Conservation (phyloP, 2,888 invertebrate species). For the Nemurella pictetii region DNA sequence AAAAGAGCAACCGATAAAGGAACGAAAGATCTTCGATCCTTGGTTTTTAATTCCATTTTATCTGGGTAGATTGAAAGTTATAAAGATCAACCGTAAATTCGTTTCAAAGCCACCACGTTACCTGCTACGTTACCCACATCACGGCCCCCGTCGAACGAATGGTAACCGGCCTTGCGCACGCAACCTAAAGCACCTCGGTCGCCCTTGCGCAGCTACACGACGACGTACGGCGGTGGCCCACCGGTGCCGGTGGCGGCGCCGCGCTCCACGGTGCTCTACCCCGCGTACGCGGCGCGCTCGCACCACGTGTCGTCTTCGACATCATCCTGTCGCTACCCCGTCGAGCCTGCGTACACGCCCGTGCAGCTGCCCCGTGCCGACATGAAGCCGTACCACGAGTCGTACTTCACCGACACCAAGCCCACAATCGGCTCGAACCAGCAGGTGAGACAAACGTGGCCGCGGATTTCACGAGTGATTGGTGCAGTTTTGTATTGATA, state of each 20-base stretch:
- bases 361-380: constrained; percentile 67
- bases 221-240: neutral
- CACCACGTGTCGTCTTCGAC: constrained; percentile 35
- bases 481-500: no score
- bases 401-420: constrained; percentile 67
- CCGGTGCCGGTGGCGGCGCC: constrained; percentile 49
- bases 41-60: no score
- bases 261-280: constrained; percentile 51
- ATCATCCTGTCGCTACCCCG: constrained; percentile 38
- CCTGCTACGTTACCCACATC: no score
- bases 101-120: no score
- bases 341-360: constrained; percentile 55
- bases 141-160: no score
- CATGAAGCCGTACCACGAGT: constrained; percentile 72
- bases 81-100: no score
- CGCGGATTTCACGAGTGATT: neutral
- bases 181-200: no score
- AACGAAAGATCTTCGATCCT: no score
- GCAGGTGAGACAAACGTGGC: neutral
- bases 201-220: neutral
- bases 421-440: constrained; percentile 49
- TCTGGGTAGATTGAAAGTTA: no score
- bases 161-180: no score
- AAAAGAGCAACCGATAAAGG: no score
- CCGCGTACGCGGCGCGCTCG: constrained; percentile 40